These are phyloP conservation scores for Vimba vimba DNA, from an alignment of 2,113 vertebrate species.

Conservation along the genomic window DNA sequence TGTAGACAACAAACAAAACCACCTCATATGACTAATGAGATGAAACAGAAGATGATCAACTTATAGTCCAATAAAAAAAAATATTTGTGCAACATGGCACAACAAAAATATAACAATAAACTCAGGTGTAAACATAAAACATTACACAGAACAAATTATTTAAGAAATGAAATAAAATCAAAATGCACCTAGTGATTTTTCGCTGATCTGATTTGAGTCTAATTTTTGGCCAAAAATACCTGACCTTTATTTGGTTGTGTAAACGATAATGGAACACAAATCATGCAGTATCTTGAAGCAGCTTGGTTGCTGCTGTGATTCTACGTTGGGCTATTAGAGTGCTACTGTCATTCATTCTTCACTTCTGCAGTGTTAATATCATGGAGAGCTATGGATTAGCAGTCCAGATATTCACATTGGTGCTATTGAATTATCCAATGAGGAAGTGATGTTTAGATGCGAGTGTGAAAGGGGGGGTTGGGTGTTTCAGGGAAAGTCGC, in stretches of 20 bases:
- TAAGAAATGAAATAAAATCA: too few species aligned
- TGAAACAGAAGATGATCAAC: too few species aligned
- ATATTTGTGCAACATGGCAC: too few species aligned
- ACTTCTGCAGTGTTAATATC: not conserved
- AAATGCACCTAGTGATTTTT: not conserved
- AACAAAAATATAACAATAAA: too few species aligned
- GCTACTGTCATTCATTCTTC: not conserved
- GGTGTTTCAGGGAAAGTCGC: conserved; percentile 15
- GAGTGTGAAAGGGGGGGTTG: not conserved
- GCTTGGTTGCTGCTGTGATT: not conserved
- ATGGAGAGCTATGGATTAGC: conserved; percentile 12
- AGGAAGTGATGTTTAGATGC: not conserved
- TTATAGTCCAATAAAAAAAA: too few species aligned
- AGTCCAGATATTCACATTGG: conserved; percentile 15
- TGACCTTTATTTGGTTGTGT: not conserved
- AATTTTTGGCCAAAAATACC: not conserved
- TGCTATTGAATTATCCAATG: conserved; percentile 24
- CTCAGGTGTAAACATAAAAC: too few species aligned
- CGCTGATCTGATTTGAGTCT: not conserved
- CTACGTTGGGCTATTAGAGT: not conserved
- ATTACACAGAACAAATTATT: too few species aligned
- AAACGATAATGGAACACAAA: not conserved
- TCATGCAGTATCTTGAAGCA: not conserved
- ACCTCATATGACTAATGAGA: too few species aligned
- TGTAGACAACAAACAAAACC: too few species aligned